Evolutionary conservation across 2,113 vertebrate genomes (phyloP).

Genomic region (Empidonax alnorum): DNA sequence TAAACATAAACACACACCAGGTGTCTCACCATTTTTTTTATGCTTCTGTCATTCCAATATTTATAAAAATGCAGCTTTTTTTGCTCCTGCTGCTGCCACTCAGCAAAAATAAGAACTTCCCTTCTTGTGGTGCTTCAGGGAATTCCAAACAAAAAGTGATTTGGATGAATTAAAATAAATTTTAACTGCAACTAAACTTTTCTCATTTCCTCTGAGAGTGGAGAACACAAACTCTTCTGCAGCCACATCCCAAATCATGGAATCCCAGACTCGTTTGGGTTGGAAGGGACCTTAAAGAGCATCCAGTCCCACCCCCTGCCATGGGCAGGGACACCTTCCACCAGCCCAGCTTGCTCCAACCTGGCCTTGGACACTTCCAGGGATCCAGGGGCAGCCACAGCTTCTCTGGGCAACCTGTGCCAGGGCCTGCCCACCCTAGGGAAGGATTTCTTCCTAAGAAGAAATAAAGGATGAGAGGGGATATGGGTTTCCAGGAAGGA

Average conservation of each 20-base stretch:
- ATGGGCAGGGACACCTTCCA: not conserved
- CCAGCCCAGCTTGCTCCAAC: not conserved
- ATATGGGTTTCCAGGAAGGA: not conserved
- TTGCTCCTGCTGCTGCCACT: not conserved
- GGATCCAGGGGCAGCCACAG: not conserved
- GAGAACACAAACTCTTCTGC: not conserved
- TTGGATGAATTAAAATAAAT: rapidly evolving
- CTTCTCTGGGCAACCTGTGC: not conserved
- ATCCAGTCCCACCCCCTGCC: rapidly evolving
- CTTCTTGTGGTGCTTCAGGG: not conserved
- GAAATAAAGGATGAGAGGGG: not conserved
- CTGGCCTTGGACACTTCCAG: not conserved
- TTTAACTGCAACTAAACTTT: not conserved
- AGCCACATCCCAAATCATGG: not conserved
- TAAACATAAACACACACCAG: not conserved
- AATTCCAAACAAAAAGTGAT: not conserved
- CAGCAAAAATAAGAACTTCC: not conserved
- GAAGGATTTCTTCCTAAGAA: not conserved
- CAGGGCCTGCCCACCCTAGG: not conserved
- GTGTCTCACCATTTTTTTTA: not conserved
- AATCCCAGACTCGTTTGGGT: not conserved
- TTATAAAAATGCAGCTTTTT: not conserved
- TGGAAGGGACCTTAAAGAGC: rapidly evolving
- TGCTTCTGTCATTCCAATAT: not conserved
- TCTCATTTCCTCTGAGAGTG: not conserved